phyloP scores from a whole-genome alignment of 2,797 vertebrate species.

The Lagocephalus sceleratus region DNA sequence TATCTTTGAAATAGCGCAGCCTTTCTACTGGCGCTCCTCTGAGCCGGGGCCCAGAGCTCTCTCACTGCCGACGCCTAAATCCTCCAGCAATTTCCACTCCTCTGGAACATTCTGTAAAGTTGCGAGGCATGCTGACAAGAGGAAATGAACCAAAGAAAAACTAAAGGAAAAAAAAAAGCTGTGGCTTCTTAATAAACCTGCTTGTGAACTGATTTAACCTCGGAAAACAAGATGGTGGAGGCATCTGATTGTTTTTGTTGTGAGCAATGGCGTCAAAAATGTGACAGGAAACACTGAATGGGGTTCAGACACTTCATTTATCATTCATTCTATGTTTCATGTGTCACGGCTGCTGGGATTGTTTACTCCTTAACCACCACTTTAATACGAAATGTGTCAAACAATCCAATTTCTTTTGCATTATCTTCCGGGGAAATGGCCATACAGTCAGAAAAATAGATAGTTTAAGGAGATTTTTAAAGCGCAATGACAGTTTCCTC shows the following conservation, averaged over 20 bases:
- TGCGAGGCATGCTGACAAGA: constrained; percentile 12
- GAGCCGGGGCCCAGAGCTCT: constrained; percentile 32
- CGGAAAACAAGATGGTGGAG: background rate
- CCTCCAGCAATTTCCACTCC: constrained; percentile 24
- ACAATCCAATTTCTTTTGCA: constrained; percentile 5
- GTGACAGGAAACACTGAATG: too few species aligned
- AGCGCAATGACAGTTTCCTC: constrained; percentile 6
- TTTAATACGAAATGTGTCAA: background rate
- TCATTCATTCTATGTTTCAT: background rate
- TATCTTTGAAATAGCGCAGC: constrained; percentile 42
- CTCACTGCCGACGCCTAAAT: constrained; percentile 21
- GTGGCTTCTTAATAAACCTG: constrained; percentile 2
- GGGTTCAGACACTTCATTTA: background rate
- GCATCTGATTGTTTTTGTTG: background rate
- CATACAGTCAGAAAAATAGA: constrained; percentile 2
- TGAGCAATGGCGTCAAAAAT: background rate
- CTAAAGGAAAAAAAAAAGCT: constrained; percentile 9
- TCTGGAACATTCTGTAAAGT: constrained; percentile 21
- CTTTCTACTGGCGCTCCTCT: constrained; percentile 37
- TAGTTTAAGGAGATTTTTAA: constrained; percentile 9
- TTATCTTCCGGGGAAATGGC: constrained; percentile 5
- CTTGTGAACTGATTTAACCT: constrained; percentile 8
- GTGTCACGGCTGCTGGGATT: background rate
- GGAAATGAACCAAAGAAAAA: constrained; percentile 12
- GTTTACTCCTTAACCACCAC: background rate